phyloP scores from a whole-genome alignment of 2,797 vertebrate genomes.

The Vireo griseus region DNA sequence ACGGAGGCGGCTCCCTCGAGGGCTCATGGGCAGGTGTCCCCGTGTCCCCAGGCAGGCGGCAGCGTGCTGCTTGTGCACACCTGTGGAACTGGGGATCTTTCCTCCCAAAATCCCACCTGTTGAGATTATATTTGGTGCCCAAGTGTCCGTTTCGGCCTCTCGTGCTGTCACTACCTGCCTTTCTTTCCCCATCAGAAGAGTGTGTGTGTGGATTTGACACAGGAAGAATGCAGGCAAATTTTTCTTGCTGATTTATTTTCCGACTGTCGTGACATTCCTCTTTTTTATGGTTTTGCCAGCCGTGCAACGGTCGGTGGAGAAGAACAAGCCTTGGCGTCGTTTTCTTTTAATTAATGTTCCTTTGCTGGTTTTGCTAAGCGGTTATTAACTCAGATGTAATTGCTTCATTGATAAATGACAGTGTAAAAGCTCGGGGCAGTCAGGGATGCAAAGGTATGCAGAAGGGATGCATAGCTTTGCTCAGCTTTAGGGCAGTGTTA shows the following conservation, averaged over 20 bases:
- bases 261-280: not conserved
- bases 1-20: not conserved
- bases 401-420: conserved; percentile 2
- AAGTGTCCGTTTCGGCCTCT: not conserved
- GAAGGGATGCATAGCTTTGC: not conserved
- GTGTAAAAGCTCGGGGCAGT: not conserved
- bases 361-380: not conserved
- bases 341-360: not conserved
- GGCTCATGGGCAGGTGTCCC: not conserved
- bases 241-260: not conserved
- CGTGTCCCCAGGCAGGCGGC: not conserved
- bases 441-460: conserved; percentile 1
- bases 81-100: rapidly evolving
- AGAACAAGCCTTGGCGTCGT: not conserved
- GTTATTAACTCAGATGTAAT: conserved; percentile 34
- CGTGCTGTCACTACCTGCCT: not conserved
- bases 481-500: not conserved
- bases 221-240: not conserved
- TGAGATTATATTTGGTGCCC: not conserved
- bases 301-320: not conserved
- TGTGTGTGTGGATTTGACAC: not conserved
- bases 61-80: rapidly evolving
- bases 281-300: not conserved
- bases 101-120: rapidly evolving
- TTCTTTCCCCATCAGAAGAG: not conserved